These are phyloP conservation scores for Pavo muticus DNA, from an alignment of 2,113 vertebrate species.

Conservation along the genomic window DNA sequence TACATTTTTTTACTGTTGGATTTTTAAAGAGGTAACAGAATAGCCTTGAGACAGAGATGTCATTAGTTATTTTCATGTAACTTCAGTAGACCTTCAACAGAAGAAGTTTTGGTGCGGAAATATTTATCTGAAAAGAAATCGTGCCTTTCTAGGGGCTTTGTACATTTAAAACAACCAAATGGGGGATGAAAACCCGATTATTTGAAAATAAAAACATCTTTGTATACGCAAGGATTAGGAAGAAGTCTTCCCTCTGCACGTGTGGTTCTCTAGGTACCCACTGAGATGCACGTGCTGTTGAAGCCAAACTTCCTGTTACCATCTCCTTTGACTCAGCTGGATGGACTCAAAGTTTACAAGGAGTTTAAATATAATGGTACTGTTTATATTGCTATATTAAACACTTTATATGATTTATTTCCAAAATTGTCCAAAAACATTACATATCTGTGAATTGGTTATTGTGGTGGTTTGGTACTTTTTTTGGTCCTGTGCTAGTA, in stretches of 20 bases:
- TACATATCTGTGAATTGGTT: not conserved
- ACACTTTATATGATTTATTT: not conserved
- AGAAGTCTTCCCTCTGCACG: not conserved
- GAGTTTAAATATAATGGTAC: not conserved
- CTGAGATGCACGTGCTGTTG: not conserved
- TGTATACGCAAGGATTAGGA: fast-evolving
- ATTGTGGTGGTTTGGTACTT: not conserved
- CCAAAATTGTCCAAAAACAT: not conserved
- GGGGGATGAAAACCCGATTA: not conserved
- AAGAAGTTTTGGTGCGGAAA: not conserved
- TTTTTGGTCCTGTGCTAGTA: not conserved
- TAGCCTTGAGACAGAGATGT: not conserved
- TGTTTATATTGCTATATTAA: not conserved
- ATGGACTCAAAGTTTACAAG: not conserved
- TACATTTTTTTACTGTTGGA: not conserved
- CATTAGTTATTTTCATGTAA: not conserved
- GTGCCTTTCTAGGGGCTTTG: not conserved
- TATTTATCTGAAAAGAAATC: not conserved
- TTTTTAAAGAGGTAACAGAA: not conserved
- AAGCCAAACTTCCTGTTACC: not conserved
- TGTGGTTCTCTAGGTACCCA: not conserved
- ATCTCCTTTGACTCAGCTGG: not conserved
- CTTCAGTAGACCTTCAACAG: not conserved
- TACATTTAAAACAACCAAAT: not conserved
- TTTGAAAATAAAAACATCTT: not conserved